Conservation (phyloP, 1,140 invertebrate species). For the Drosophila tristis region DNA sequence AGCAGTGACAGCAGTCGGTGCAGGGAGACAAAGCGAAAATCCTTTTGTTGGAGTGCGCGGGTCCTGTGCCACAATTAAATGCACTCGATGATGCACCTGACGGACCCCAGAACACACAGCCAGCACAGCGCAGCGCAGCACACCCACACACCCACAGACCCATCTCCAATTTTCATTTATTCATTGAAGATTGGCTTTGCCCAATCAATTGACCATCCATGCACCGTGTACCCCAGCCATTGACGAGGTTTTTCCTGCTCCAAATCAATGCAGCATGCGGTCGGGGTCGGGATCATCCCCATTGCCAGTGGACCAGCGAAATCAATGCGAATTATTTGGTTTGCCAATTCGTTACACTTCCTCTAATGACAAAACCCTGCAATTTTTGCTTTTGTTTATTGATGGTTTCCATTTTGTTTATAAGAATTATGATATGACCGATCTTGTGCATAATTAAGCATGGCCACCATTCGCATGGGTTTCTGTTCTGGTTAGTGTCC, state of each 20-base stretch:
- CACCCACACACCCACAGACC: background rate
- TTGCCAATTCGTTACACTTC: slow-evolving; percentile 81
- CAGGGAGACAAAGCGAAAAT: slow-evolving; percentile 36
- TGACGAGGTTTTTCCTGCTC: slow-evolving; percentile 57
- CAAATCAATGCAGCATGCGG: slow-evolving; percentile 75
- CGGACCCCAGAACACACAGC: slow-evolving; percentile 2
- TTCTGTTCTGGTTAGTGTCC: slow-evolving; percentile 55
- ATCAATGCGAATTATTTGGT: slow-evolving; percentile 83
- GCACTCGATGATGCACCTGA: slow-evolving; percentile 62
- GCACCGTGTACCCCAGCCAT: slow-evolving; percentile 56
- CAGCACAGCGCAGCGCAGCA: background rate
- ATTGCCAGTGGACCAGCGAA: slow-evolving; percentile 37
- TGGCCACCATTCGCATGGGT: slow-evolving; percentile 29
- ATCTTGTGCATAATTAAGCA: slow-evolving; percentile 65
- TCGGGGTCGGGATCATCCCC: slow-evolving; percentile 14
- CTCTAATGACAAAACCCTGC: slow-evolving; percentile 61
- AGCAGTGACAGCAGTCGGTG: slow-evolving; percentile 1
- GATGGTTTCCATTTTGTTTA: background rate
- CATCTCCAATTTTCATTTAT: slow-evolving; percentile 68
- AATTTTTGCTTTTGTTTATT: slow-evolving; percentile 14
- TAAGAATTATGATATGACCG: slow-evolving; percentile 25
- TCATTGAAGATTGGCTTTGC: slow-evolving; percentile 79
- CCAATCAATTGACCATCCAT: slow-evolving; percentile 80
- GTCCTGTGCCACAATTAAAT: slow-evolving; percentile 73
- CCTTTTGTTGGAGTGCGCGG: slow-evolving; percentile 56